phyloP scores from a whole-genome alignment of 2,888 invertebrate genomes.

The Stomorhina lunata region DNA sequence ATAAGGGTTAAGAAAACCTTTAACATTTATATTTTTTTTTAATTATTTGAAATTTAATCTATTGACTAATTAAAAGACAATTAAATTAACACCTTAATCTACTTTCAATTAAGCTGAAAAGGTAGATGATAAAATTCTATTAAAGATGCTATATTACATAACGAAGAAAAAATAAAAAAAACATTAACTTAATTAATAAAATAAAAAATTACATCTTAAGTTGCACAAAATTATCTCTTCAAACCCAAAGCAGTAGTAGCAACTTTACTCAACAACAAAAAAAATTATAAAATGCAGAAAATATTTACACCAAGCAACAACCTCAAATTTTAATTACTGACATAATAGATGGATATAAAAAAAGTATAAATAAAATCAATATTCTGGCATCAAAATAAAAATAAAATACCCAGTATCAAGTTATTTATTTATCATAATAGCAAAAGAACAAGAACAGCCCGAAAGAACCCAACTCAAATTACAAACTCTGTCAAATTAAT shows the following conservation, averaged over 20 bases:
- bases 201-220: not conserved
- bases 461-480: conserved; percentile 52
- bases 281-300: not conserved
- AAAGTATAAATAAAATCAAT: not conserved
- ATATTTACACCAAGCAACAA: not conserved
- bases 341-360: not conserved
- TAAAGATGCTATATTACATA: too few species aligned
- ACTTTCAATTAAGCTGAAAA: too few species aligned
- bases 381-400: not conserved
- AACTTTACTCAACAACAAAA: not conserved
- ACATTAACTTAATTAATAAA: not conserved
- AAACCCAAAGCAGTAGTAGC: not conserved
- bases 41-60: too few species aligned
- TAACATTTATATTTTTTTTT: too few species aligned
- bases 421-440: not conserved
- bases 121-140: too few species aligned
- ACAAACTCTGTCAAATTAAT: conserved; percentile 51
- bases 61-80: too few species aligned
- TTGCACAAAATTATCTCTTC: not conserved
- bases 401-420: too few species aligned
- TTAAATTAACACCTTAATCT: too few species aligned
- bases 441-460: conserved; percentile 9
- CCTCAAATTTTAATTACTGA: not conserved
- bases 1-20: too few species aligned
- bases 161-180: not conserved